Evolutionary conservation across 2,888 invertebrate species (phyloP), one percentile per base, ranked within the genome.

Genomic region (Tridacna gigas): DNA sequence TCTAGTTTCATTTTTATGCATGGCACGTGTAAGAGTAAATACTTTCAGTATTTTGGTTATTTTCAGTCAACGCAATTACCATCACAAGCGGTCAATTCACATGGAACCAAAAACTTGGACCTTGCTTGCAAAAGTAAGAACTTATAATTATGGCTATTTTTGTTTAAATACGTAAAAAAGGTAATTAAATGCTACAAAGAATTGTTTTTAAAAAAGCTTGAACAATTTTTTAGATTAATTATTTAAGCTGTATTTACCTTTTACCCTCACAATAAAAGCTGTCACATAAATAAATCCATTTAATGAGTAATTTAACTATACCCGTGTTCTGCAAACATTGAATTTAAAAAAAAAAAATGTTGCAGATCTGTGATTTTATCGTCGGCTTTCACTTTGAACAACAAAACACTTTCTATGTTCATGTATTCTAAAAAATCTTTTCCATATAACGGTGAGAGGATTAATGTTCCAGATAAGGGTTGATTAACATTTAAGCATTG

Each of bases 61-160:
- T 61, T 75, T 61, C 73, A 89, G 89, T 83, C 75, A 77, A 78
- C 45, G 86, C 89, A n/a, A 83, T 90, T 12, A 76, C 73, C 11
- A 84, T 90, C 22, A 75, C 76, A n/a, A 74, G 86, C 67, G 90
- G 90, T 37, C 88, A 82, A 47, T 90, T 90, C 80, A 71, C 83
- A 63, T 90, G 90, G 90, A 86, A 89, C 80, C 69, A 74, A 15
- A 79, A 88, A 37, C 37, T 89, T 25, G 89, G 88, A 51, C 80
- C 85, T 22, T 85, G 86, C 73, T 74, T 90, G 25, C 85, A 82
- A 81, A 74, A 86, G 90, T 90, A 85, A 82, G 75, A 37, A 37
- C 37, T 18, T 37, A 45, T 18, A 22, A n/a, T 26, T 4, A 25
- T 18, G 1, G 3, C 56, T n/a, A 18, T 20, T n/a, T 9, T 56